Percentiles rank a stretch among this genome's conserved stretches.
Conservation (phyloP, 2,113 vertebrate species). For the Platycercus adscitus region DNA sequence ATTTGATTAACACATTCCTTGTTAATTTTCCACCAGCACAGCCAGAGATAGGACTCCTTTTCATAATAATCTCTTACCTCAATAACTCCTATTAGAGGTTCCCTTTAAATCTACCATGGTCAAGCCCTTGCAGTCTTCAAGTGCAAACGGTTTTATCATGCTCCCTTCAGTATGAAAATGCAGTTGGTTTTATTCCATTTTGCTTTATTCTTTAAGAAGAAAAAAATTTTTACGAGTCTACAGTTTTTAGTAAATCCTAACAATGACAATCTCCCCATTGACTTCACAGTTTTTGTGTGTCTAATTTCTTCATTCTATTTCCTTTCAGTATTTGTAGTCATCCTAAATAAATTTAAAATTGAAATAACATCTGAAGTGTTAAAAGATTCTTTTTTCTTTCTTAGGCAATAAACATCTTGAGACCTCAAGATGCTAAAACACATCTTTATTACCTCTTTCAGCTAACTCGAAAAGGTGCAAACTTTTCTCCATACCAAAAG, state of each 20-base stretch:
- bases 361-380: background rate
- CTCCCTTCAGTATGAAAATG: background rate
- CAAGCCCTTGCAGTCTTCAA: background rate
- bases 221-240: background rate
- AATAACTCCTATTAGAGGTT: background rate
- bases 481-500: background rate
- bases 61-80: background rate
- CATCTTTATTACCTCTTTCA: conserved; percentile 47
- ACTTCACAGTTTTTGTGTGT: background rate
- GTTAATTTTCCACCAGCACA: background rate
- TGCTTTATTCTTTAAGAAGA: background rate
- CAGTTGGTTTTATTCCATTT: background rate
- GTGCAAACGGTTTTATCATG: background rate
- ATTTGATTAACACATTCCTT: background rate
- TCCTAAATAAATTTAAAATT: background rate
- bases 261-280: background rate
- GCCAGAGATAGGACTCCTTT: background rate
- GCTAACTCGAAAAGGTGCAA: background rate
- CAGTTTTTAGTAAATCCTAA: background rate
- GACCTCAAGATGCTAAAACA: conserved; percentile 44
- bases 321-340: background rate
- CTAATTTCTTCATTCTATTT: background rate
- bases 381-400: background rate
- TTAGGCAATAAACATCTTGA: conserved; percentile 44
- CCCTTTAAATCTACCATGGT: background rate